Evolutionary conservation across 2,888 invertebrate species (phyloP).

Genomic region (Dicroscelio sp.): DNA sequence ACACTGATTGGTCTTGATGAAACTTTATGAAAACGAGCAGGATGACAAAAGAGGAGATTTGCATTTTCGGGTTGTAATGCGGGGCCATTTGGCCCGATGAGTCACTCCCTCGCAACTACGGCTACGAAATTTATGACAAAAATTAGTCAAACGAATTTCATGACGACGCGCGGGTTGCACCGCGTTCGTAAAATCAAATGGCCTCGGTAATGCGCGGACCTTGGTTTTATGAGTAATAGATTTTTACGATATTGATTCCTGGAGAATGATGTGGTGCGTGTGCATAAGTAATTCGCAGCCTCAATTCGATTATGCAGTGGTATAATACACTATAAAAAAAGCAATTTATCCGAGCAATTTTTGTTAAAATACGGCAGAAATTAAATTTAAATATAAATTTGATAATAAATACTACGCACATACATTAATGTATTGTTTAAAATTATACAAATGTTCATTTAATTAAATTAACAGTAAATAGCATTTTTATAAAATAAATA

Average conservation of each 20-base stretch:
- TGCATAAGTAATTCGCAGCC: neutral
- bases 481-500: no score
- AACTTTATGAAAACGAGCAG: conserved; percentile 79
- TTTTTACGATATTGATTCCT: conserved; percentile 63
- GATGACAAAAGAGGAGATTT: conserved; percentile 78
- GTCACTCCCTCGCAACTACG: conserved; percentile 69
- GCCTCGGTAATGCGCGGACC: conserved; percentile 13
- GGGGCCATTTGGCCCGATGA: conserved; percentile 76
- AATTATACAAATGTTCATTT: no score
- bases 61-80: conserved; percentile 79
- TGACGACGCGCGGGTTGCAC: neutral
- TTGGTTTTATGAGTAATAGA: conserved; percentile 40
- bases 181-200: conserved; percentile 52
- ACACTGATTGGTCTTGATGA: conserved; percentile 79
- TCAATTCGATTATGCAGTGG: neutral
- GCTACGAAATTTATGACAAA: conserved; percentile 71
- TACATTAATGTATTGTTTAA: no score
- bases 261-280: neutral
- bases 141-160: conserved; percentile 76
- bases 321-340: no score
- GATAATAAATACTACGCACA: no score
- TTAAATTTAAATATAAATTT: no score
- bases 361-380: no score
- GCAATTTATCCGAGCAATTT: no score
- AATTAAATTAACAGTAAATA: no score